Evolutionary conservation across 2,113 vertebrate species (phyloP).

Genomic region (Noturus placidus): DNA sequence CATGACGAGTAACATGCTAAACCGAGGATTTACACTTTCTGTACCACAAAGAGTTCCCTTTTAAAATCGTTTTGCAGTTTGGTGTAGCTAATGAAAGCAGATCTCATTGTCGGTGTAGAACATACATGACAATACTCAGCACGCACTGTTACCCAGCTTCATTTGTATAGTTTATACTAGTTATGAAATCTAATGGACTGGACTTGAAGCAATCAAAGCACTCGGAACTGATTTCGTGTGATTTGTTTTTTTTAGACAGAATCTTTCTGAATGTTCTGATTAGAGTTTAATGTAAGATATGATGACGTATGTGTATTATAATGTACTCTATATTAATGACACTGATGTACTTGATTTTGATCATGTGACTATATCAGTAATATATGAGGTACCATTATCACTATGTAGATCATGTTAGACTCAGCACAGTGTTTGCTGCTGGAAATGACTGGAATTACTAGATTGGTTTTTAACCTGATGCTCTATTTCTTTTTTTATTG

Average conservation of each 20-base stretch:
- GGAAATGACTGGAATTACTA: slow-evolving; percentile 33
- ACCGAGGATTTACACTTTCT: neutral
- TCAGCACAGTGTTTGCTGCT: slow-evolving; percentile 31
- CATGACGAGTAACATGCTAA: neutral
- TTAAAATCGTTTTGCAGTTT: neutral
- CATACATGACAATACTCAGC: neutral
- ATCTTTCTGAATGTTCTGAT: slow-evolving; percentile 38
- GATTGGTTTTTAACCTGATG: slow-evolving; percentile 9
- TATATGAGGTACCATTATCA: slow-evolving; percentile 8
- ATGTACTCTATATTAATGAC: slow-evolving; percentile 45
- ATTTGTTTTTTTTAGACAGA: slow-evolving; percentile 11
- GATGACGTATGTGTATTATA: slow-evolving; percentile 57
- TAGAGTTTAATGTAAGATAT: slow-evolving; percentile 47
- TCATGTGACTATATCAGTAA: slow-evolving; percentile 44
- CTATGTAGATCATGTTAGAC: slow-evolving; percentile 29
- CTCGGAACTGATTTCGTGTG: slow-evolving; percentile 69
- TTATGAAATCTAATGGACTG: slow-evolving; percentile 43
- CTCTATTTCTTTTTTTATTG: neutral
- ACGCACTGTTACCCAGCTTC: slow-evolving; percentile 9
- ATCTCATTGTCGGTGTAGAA: neutral
- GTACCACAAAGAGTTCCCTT: too few relatives aligned
- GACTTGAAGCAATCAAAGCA: slow-evolving; percentile 65
- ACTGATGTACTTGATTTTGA: slow-evolving; percentile 39
- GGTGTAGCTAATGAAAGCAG: neutral
- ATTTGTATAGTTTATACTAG: slow-evolving; percentile 40